Percentiles rank a stretch among this genome's conserved stretches.
Conservation (phyloP, 2,113 vertebrate genomes). For the Zootoca vivipara region DNA sequence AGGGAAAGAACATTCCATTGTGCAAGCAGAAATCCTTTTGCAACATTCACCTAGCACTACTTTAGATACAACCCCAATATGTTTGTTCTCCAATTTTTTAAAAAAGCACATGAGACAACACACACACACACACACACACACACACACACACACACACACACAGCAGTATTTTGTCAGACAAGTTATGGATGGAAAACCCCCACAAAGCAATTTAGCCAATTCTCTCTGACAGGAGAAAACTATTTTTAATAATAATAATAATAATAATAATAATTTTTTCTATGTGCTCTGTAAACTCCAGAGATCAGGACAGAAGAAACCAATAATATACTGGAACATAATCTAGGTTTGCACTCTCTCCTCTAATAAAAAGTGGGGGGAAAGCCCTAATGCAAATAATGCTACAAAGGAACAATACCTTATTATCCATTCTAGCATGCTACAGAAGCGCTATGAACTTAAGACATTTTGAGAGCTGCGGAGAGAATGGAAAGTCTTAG, state of each 20-base stretch:
- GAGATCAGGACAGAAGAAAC: neutral
- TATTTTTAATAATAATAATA: neutral
- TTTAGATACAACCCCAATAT: neutral
- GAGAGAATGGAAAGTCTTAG: conserved; percentile 65
- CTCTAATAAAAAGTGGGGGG: conserved; percentile 42
- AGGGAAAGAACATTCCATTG: too few species aligned
- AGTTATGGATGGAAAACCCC: conserved; percentile 20
- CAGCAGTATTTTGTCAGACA: conserved; percentile 30
- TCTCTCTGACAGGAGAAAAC: conserved; percentile 44
- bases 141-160: neutral
- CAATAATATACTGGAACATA: neutral
- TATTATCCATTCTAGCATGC: conserved; percentile 41
- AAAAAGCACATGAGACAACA: neutral
- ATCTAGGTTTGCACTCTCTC: neutral
- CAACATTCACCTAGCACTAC: too few species aligned
- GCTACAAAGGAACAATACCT: conserved; percentile 57
- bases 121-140: too few species aligned
- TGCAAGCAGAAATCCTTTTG: too few species aligned
- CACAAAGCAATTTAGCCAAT: conserved; percentile 44
- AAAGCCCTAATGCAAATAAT: conserved; percentile 36
- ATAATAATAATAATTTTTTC: too few species aligned
- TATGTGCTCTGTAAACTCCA: neutral
- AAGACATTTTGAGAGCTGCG: conserved; percentile 62
- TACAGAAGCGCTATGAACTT: conserved; percentile 63
- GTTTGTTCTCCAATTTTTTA: conserved; percentile 34